Evolutionary conservation across 2,888 invertebrate species (phyloP), one percentile per base, ranked within the genome.

Genomic region (Apamea epomidion): DNA sequence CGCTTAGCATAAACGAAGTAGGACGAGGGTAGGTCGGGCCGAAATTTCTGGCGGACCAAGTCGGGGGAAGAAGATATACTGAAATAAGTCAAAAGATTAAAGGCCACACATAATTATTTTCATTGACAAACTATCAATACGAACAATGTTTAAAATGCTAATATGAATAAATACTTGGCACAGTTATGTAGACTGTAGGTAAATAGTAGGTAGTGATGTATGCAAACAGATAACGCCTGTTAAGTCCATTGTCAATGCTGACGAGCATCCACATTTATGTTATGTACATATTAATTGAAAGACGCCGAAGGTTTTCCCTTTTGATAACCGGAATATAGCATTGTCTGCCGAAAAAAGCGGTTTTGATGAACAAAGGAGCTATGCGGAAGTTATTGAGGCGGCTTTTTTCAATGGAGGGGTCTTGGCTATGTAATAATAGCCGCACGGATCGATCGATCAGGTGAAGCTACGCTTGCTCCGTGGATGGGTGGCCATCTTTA

Each of bases 181-280:
- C 68, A 80, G 69, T 67, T 67, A 74, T 80, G 82, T 76, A 62
- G 60, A 62, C 54, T 25, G 37, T 65, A 54, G n/a, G 81, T 71
- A 84, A 70, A 68, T 67, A 71, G 51, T 76, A 79, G 73, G 78
- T 77, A 76, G 32, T 64, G 72, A 2, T 42, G 64, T 80, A 84
- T 76, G 87, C 54, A 74, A 58, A 80, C 65, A 76, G 84, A 86
- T 89, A 83, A 81, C 80, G 72, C 80, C 32, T 14, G 42, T 68
- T 82, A 84, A 89, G 78, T 88, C 86, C 91, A 91, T 90, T 91
- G 90, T 89, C 91, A 91, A 88, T 85, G 88, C 81, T 82, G 76
- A 60, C 64, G 62, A 75, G 21, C 16, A 60, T 37, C 6, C 64
- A 48, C n/a, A 70, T 51, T 45, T 82, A 42, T 64, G n/a, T 25